Base-by-base conservation (phyloP, 1,140 invertebrate species). In the Drosophila novamexicana region DNA sequence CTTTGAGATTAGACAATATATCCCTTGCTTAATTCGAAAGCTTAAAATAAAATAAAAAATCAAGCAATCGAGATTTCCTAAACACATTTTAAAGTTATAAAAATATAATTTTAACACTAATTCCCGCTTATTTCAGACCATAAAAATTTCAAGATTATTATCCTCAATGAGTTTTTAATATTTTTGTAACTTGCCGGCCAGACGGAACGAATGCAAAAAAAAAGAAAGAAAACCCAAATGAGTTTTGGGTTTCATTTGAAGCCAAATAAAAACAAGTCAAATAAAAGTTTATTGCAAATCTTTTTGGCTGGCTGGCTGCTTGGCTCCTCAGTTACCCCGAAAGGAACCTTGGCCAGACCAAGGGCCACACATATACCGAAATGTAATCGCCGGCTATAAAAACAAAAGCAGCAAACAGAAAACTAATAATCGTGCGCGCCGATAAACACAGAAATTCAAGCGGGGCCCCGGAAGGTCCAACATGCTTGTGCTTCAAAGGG, bases 231-330 rank as follows among this genome's bases (percentile, higher is more conserved):
- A 69, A 32, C 14, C 49, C 9, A 72, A 76, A 83, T 83, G 76
- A 83, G 81, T 72, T 83, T 83, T 72, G 62, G 67, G 69, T 76
- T 79, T 76, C 67, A 79, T 81, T 76, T 81, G 67, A 61, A 77
- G 56, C 68, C 63, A 82, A 76, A 70, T 34, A 75, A 63, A 69
- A 69, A 64, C 39, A 70, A 70, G 53, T 70, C 81, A 83, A 83
- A 83, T 83, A 83, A 83, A 83, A 83, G 83, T 83, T 83, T 83
- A 83, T 83, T 73, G 76, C 67, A 79, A 84, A 83, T 83, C 81
- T 79, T 76, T 66, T 53, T 62, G 47, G 49, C n/a, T n/a, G n/a
- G 34, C 76, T 47, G 45, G 54, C 39, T 57, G 45, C 73, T 49
- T 22, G 14, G 49, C 9, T 42, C 9, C 44, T 47, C 16, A 29